These are phyloP conservation scores for Crocodylus rhombifer DNA, from an alignment of 2,797 vertebrate genomes.

Conservation along the genomic window DNA sequence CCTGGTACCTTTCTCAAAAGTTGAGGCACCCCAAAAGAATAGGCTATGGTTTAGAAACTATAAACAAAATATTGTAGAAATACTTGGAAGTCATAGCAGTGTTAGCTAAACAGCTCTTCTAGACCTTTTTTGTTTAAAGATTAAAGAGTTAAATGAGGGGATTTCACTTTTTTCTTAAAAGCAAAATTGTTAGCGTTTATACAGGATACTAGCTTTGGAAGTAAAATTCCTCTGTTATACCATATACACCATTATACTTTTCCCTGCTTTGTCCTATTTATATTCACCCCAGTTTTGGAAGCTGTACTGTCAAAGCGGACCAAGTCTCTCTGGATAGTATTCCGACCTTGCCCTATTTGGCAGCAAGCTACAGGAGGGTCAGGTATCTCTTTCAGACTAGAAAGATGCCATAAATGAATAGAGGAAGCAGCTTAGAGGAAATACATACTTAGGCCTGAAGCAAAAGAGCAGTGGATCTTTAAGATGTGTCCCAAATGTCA, in stretches of 20 bases:
- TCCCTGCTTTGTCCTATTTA: neutral
- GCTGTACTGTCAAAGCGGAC: neutral
- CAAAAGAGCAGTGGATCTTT: neutral
- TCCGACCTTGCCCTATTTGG: neutral
- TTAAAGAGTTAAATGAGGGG: neutral
- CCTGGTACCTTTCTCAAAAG: neutral
- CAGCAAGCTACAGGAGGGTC: neutral
- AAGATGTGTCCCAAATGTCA: neutral
- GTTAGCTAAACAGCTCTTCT: neutral
- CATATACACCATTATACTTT: rapidly evolving
- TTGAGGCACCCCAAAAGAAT: neutral
- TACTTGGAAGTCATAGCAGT: neutral
- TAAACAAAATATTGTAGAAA: neutral
- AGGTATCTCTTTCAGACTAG: neutral
- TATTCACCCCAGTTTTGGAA: neutral
- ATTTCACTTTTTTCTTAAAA: neutral
- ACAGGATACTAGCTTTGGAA: neutral
- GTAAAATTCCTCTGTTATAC: neutral
- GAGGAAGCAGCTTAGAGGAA: neutral
- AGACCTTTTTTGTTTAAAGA: neutral
- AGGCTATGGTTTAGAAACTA: neutral
- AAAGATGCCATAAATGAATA: neutral
- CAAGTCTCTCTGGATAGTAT: rapidly evolving
- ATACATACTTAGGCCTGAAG: neutral
- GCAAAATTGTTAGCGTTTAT: neutral